Evolutionary conservation across 1,140 invertebrate species (phyloP).

Genomic region (Bathynomus jamesi): DNA sequence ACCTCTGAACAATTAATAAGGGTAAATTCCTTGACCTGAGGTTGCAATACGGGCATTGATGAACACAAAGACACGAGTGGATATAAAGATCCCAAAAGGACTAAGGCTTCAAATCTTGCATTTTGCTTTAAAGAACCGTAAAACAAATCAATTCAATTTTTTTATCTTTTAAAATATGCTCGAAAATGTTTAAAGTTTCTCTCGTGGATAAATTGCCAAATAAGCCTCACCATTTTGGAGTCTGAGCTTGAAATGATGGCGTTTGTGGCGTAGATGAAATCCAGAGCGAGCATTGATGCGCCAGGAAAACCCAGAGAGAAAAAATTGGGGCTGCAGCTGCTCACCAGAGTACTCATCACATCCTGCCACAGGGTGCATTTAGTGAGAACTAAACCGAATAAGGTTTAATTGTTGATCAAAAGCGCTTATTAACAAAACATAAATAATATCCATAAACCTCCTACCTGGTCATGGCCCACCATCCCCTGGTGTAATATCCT

Average conservation of each 20-base stretch:
- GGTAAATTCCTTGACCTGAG: conserved; percentile 57
- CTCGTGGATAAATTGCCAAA: no score
- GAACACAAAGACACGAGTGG: conserved; percentile 67
- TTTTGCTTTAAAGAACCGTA: neutral
- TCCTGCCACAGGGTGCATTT: no score
- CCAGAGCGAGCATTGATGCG: conserved; percentile 72
- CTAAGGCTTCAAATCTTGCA: conserved; percentile 62
- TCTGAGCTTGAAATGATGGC: conserved; percentile 74
- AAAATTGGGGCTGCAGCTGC: conserved; percentile 68
- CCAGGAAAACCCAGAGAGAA: conserved; percentile 81
- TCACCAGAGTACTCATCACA: conserved; percentile 57
- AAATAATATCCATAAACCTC: no score
- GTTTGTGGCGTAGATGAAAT: conserved; percentile 84
- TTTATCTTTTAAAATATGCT: no score
- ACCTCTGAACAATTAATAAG: conserved; percentile 65
- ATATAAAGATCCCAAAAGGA: conserved; percentile 76
- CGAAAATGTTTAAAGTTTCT: no score
- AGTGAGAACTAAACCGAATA: no score
- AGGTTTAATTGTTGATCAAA: no score
- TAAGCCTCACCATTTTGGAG: conserved; percentile 56
- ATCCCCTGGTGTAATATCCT: conserved; percentile 72
- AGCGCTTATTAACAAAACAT: no score
- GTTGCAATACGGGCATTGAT: conserved; percentile 72
- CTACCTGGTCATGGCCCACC: conserved; percentile 47
- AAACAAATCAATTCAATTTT: no score